Conservation (phyloP, 30 jellyfish, hydroid and myxozoan species). For the Morbakka virulenta region DNA sequence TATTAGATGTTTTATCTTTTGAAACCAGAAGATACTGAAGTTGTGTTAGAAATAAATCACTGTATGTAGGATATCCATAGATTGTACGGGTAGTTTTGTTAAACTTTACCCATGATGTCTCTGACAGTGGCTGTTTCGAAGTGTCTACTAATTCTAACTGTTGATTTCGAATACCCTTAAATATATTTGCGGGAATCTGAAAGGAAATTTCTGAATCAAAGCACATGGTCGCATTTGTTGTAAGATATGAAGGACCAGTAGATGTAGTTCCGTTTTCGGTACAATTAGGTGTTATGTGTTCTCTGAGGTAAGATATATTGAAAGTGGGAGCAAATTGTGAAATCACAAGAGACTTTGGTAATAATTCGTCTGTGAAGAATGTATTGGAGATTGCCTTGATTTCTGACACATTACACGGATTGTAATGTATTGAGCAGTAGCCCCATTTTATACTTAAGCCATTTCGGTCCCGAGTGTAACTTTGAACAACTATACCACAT, state of each 20-base stretch:
- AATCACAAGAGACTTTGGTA: neutral
- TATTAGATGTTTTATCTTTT: no score
- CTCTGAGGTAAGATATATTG: neutral
- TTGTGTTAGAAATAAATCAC: neutral
- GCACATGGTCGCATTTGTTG: conserved; percentile 23
- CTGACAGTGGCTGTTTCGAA: neutral
- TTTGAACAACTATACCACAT: neutral
- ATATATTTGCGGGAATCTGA: neutral
- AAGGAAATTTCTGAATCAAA: neutral
- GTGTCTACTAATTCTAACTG: no score
- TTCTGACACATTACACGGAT: conserved; percentile 1
- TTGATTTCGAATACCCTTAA: neutral
- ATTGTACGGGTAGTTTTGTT: conserved; percentile 3
- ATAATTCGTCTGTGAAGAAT: neutral
- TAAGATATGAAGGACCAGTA: neutral
- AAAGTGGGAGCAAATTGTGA: neutral
- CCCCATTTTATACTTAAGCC: neutral
- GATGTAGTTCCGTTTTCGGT: conserved; percentile 17
- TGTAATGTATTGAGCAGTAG: conserved; percentile 1
- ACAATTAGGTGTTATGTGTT: conserved; percentile 7
- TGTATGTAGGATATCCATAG: conserved; percentile 33
- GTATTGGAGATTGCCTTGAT: neutral
- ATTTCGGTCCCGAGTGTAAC: neutral
- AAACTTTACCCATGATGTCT: conserved; percentile 46
- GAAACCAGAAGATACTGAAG: neutral